Percentiles rank a stretch among this genome's conserved stretches.
phyloP scores from a whole-genome alignment of 2,888 invertebrate genomes.

The Andrena minutula region DNA sequence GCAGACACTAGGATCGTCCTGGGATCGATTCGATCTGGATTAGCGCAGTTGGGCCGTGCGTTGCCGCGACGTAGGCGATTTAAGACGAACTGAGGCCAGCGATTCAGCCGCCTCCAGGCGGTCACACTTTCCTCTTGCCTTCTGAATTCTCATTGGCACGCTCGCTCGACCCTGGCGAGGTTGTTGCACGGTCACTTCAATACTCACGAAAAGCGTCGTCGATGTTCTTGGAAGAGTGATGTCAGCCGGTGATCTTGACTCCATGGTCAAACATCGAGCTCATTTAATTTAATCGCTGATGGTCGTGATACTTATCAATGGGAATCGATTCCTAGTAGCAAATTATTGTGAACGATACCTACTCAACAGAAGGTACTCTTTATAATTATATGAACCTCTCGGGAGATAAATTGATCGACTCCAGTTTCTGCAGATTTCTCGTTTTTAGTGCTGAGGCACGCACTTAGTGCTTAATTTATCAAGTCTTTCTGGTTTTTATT shows the following conservation, averaged over 20 bases:
- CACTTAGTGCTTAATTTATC: no score
- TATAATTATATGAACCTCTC: no score
- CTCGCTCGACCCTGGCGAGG: conserved; percentile 53
- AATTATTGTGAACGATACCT: no score
- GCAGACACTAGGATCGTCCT: background rate
- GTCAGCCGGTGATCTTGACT: conserved; percentile 57
- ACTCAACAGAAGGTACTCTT: no score
- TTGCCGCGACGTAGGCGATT: conserved; percentile 53
- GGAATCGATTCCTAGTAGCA: no score
- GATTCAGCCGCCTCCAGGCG: conserved; percentile 54
- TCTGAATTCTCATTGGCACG: conserved; percentile 61
- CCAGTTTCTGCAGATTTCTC: no score
- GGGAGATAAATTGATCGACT: no score
- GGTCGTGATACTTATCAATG: background rate
- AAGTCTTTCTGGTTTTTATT: no score
- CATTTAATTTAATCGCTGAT: background rate
- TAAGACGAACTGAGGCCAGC: conserved; percentile 66
- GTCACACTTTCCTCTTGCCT: conserved; percentile 73
- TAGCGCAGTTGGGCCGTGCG: background rate
- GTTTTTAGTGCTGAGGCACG: no score
- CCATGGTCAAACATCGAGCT: background rate
- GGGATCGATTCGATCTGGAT: conserved; percentile 15
- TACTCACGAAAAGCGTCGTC: background rate
- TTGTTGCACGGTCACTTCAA: conserved; percentile 44
- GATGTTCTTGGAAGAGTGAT: conserved; percentile 53